Evolutionary conservation across 2,113 vertebrate species (phyloP).

Genomic region (Odocoileus hemionus): DNA sequence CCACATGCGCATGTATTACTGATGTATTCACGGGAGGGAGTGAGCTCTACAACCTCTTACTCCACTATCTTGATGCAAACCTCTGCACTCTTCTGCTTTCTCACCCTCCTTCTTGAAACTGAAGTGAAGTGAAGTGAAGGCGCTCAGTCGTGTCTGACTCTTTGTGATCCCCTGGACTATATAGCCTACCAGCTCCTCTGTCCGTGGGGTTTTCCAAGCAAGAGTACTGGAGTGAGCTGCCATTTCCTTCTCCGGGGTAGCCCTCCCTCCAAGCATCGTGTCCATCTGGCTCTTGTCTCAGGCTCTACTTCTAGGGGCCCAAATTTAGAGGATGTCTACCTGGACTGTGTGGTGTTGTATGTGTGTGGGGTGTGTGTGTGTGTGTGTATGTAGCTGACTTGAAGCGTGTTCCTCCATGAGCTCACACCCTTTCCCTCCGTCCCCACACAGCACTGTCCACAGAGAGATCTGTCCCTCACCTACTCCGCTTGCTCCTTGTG

Average conservation of each 20-base stretch:
- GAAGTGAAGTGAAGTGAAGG: neutral
- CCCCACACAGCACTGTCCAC: fast-evolving
- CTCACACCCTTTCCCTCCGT: neutral
- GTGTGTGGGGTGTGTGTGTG: neutral
- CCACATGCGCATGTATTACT: neutral
- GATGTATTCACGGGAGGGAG: neutral
- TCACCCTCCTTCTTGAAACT: neutral
- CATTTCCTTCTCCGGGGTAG: neutral
- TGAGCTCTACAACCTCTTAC: neutral
- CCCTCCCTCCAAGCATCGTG: fast-evolving
- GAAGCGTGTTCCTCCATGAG: fast-evolving
- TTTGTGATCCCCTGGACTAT: neutral
- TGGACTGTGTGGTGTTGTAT: neutral
- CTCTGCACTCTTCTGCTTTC: fast-evolving
- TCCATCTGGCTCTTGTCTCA: neutral
- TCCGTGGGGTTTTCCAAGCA: neutral
- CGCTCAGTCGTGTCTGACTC: neutral
- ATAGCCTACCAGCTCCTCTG: neutral
- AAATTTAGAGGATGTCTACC: fast-evolving
- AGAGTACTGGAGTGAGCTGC: neutral
- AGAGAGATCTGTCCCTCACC: no score
- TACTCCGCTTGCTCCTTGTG: no score
- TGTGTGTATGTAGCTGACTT: neutral
- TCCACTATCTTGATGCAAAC: neutral
- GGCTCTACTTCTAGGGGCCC: neutral